Evolutionary conservation across 2,888 invertebrate genomes (phyloP).

Genomic region (Cerastoderma edule): DNA sequence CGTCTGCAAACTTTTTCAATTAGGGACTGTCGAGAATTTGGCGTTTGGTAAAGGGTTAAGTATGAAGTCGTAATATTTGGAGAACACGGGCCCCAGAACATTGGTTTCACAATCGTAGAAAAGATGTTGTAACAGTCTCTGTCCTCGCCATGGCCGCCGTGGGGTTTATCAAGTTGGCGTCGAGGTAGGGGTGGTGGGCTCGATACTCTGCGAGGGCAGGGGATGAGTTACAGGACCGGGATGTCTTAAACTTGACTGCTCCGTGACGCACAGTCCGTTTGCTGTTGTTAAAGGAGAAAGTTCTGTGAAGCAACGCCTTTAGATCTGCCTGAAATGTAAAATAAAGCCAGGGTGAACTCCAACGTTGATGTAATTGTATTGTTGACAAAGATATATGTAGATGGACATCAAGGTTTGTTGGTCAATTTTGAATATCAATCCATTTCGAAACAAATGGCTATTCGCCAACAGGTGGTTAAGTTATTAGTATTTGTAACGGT

Average conservation of each 20-base stretch:
- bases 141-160: not conserved
- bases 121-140: constrained; percentile 6
- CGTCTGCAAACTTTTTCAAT: too few relatives aligned
- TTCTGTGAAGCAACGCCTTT: constrained; percentile 48
- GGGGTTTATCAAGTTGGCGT: not conserved
- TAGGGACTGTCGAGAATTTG: too few relatives aligned
- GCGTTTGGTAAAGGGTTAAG: too few relatives aligned
- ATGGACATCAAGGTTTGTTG: too few relatives aligned
- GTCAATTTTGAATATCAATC: too few relatives aligned
- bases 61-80: too few relatives aligned
- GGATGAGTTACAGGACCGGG: constrained; percentile 1
- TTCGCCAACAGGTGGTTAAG: too few relatives aligned
- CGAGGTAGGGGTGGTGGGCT: not conserved
- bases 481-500: too few relatives aligned
- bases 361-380: not conserved
- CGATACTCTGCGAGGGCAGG: not conserved
- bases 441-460: too few relatives aligned
- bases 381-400: not conserved
- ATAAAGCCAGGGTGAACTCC: not conserved
- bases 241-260: constrained; percentile 43
- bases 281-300: constrained; percentile 33
- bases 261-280: constrained; percentile 46
- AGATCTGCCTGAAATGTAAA: constrained; percentile 61
- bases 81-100: too few relatives aligned
- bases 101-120: constrained; percentile 18